Conservation (phyloP, 2,113 vertebrate genomes). For the Triplophysa siluroides region DNA sequence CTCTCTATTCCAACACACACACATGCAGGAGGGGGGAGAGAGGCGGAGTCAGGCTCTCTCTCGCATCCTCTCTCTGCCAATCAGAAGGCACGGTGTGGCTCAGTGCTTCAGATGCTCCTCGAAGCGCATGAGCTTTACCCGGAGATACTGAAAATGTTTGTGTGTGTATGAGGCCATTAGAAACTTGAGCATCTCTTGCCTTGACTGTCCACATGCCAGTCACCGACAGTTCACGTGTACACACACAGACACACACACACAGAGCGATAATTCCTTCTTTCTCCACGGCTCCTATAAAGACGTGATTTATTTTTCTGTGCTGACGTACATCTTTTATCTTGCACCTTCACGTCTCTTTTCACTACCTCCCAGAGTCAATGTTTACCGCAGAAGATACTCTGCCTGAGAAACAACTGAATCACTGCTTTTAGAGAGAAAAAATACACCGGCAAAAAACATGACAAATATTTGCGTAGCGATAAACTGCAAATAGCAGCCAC, state of each 20-base stretch:
- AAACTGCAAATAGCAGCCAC: not conserved
- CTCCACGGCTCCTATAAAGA: conserved; percentile 27
- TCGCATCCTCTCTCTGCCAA: conserved; percentile 67
- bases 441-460: not conserved
- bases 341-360: conserved; percentile 4
- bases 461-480: conserved; percentile 28
- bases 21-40: conserved; percentile 48
- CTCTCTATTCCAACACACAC: conserved; percentile 58
- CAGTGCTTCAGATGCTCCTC: conserved; percentile 68
- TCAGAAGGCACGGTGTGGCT: conserved; percentile 63
- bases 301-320: conserved; percentile 20
- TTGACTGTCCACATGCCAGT: conserved; percentile 53
- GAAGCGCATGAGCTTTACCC: conserved; percentile 74
- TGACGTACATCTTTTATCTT: conserved; percentile 36
- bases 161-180: conserved; percentile 55
- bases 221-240: conserved; percentile 69
- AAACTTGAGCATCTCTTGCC: conserved; percentile 54
- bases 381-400: conserved; percentile 9
- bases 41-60: conserved; percentile 55
- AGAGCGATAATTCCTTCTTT: conserved; percentile 16
- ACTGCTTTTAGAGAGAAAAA: not conserved
- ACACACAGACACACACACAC: conserved; percentile 9
- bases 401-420: conserved; percentile 16
- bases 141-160: conserved; percentile 65
- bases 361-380: conserved; percentile 26